Conservation (phyloP, 2,888 invertebrate genomes). For the Automeris io region DNA sequence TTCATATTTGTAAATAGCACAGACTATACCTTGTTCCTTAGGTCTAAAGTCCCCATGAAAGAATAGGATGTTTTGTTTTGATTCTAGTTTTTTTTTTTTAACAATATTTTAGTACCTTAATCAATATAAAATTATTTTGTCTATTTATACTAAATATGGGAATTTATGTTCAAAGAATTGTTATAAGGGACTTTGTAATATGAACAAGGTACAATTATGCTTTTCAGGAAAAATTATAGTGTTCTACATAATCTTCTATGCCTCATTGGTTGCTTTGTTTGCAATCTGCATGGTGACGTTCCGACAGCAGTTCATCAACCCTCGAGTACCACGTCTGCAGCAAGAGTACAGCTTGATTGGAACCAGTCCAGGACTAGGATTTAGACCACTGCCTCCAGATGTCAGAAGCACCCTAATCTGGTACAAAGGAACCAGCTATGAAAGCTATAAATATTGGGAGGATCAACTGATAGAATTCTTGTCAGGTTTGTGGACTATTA, state of each 20-base stretch:
- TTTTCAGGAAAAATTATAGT: constrained; percentile 90
- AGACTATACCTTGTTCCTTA: too few species aligned
- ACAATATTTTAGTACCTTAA: too few species aligned
- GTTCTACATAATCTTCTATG: constrained; percentile 96
- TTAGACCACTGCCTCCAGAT: constrained; percentile 94
- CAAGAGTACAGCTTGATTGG: constrained; percentile 91
- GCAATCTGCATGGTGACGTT: constrained; percentile 95
- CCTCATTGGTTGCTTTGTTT: constrained; percentile 90
- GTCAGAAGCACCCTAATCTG: constrained; percentile 96
- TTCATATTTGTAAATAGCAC: too few species aligned
- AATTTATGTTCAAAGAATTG: too few species aligned
- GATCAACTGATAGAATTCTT: constrained; percentile 86
- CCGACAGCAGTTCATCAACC: constrained; percentile 91
- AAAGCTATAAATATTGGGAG: constrained; percentile 88
- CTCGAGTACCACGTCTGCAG: constrained; percentile 91
- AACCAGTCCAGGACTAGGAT: constrained; percentile 96
- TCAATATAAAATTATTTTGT: too few species aligned
- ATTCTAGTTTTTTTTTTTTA: too few species aligned
- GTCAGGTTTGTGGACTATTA: constrained; percentile 77
- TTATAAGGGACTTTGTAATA: too few species aligned
- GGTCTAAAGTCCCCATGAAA: too few species aligned
- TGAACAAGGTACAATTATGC: too few species aligned
- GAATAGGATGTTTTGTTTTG: too few species aligned
- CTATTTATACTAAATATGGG: too few species aligned
- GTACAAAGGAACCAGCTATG: constrained; percentile 89